phyloP scores from a whole-genome alignment of 2,797 vertebrate species.

The Manis javanica region DNA sequence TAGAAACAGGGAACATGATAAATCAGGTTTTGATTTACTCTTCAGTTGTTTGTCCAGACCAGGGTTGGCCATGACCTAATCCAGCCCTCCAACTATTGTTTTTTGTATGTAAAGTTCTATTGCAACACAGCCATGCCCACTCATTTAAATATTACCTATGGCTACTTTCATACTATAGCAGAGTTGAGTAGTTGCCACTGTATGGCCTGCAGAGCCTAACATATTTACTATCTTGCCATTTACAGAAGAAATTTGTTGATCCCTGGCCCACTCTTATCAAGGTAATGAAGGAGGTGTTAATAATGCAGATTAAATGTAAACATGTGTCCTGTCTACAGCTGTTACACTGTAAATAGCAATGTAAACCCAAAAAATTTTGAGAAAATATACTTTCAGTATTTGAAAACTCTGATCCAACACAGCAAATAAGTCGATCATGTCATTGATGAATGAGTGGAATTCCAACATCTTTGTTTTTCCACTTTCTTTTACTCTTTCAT shows the following conservation, averaged over 20 bases:
- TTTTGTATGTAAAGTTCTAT: constrained; percentile 35
- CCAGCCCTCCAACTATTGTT: background rate
- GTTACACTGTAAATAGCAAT: background rate
- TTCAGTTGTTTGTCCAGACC: background rate
- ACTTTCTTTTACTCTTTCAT: background rate
- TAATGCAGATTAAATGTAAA: background rate
- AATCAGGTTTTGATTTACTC: background rate
- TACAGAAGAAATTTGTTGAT: background rate
- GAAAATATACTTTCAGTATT: background rate
- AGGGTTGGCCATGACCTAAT: background rate
- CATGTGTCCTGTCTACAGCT: background rate
- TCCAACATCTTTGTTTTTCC: background rate
- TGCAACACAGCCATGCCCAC: background rate
- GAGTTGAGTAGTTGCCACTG: background rate
- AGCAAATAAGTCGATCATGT: background rate
- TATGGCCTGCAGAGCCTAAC: background rate
- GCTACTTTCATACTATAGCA: background rate
- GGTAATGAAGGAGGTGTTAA: background rate
- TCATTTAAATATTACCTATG: background rate
- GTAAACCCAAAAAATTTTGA: background rate
- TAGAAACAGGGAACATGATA: background rate
- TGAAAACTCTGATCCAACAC: background rate
- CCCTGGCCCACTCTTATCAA: background rate
- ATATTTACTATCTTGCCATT: background rate
- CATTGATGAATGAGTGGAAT: background rate